Base-by-base conservation (phyloP, 2,797 vertebrate genomes). In the Enoplosus armatus region DNA sequence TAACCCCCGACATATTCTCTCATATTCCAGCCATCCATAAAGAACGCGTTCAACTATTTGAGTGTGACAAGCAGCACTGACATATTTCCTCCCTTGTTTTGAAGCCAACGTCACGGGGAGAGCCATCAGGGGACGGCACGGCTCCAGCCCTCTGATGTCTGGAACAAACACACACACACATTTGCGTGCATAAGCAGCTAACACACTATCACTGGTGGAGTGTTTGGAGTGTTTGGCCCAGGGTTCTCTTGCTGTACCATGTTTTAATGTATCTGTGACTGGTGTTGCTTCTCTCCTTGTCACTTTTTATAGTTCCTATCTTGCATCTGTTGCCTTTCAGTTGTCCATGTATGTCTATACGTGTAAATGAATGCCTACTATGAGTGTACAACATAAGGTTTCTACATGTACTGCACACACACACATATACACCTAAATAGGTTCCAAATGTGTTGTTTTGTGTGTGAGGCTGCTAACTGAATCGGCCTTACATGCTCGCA, bases 381-480 rank as follows among this genome's bases (percentile, higher is more conserved):
- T 24, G 39, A 62, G 22, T 35, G 47, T 27, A 66, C 35, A 50
- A 29, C 75, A 78, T 70, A 62, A 48, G 39, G 50, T 84, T 63
- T 77, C 60, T 60, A 43, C 39, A 67, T 65, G 33, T 58, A 33
- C 54, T 29, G n/a, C 33, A 18, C 58, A 60, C 37, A 20, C 59
- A 55, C 61, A 70, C 51, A 53, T 35, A 64, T 72, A 70, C 66
- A 71, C 74, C 48, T n/a, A 58, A 82, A 80, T 68, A 82, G 64
- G 72, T 84, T 75, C 24, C 51, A 64, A 75, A 88, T 55, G 83
- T 86, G 90, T 89, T 86, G 43, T 80, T 83, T 53, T 47, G 63
- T 29, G 78, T 83, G 86, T 73, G 82, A 91, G 76, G 84, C 58
- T 73, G 80, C 59, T 82, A 84, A 87, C 69, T 62, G 72, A 70